Conservation (phyloP, 2,888 invertebrate species). For the Hirtodrosophila histrioides region DNA sequence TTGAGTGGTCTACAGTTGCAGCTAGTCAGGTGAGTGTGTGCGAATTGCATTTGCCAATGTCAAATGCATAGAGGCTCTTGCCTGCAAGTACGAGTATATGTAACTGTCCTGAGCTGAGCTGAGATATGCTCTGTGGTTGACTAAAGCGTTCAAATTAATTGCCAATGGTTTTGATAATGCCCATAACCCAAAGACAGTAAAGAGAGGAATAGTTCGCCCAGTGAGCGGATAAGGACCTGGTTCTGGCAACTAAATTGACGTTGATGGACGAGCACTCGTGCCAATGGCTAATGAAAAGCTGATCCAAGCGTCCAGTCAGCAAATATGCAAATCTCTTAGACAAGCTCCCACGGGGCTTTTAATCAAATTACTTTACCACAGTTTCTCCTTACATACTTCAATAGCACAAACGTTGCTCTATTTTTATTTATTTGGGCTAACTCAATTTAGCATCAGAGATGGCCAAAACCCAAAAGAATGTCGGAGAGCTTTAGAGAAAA, state of each 20-base stretch:
- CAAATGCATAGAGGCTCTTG: constrained; percentile 28
- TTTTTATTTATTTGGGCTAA: constrained; percentile 45
- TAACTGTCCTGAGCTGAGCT: constrained; percentile 18
- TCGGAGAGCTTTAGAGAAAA: constrained; percentile 5
- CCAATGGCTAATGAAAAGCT: constrained; percentile 55
- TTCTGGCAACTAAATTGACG: constrained; percentile 21
- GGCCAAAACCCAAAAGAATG: constrained; percentile 2
- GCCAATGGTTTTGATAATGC: constrained; percentile 54
- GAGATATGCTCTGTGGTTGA: constrained; percentile 30
- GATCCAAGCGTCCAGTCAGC: constrained; percentile 56
- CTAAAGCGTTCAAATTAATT: constrained; percentile 71
- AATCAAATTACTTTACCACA: constrained; percentile 69
- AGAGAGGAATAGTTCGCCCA: not conserved
- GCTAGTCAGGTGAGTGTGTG: constrained; percentile 90
- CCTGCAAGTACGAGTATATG: constrained; percentile 4
- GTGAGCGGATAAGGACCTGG: not conserved
- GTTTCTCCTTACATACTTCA: constrained; percentile 20
- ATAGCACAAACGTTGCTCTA: constrained; percentile 32
- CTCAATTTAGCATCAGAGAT: constrained; percentile 38
- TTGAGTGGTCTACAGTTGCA: constrained; percentile 93
- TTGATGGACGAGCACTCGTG: constrained; percentile 45
- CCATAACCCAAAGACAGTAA: constrained; percentile 17
- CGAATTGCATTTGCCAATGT: constrained; percentile 57
- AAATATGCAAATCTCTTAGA: constrained; percentile 62
- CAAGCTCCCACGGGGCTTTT: constrained; percentile 51